Base-by-base conservation (phyloP, 1,140 invertebrate genomes). In the Orchesella cincta region DNA sequence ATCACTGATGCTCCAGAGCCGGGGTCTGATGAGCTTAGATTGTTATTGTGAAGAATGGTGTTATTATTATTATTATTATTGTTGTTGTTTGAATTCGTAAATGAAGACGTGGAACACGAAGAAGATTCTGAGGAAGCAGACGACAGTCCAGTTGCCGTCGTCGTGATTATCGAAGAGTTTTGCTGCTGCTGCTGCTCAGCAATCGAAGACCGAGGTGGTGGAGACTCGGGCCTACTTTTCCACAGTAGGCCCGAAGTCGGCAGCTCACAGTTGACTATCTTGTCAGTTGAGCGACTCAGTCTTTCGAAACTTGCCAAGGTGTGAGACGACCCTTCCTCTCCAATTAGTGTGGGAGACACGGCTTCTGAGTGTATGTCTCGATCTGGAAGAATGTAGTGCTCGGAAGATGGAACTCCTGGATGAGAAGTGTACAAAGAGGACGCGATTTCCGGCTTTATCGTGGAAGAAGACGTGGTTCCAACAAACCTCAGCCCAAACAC, bases 181-280 rank as follows among this genome's bases (percentile, higher is more conserved):
- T 67, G 62, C 29, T 67, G 28, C 29, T 67, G 52, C 62, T 67
- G 62, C 62, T 67, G 31, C 12, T 46, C 39, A 46, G 5, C 62
- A 31, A 29, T 67, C 62, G 8, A 29, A 67, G 62, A 29, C n/a
- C 23, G 62, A 29, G 39, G 39, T 12, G 23, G 29, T 29, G 75
- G 46, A 33, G 75, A 72, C 51, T 76, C 79, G 76, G 76, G 76
- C 77, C 80, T 80, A 78, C 76, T 67, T 74, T 67, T 74, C 76
- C 80, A 78, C 39, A 81, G 78, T 81, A 78, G 77, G 80, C 80
- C 80, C 80, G 77, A 78, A 51, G 77, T 62, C 75, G 75, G 39
- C 28, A 73, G 46, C 75, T 81, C 80, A 78, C 77, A 81, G 36
- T 81, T 78, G 52, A 81, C 80, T 81, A 81, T 81, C 77, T 81